Evolutionary conservation across 1,140 invertebrate species (phyloP), one percentile per base, ranked within the genome.

Genomic region (Aphis craccivora): DNA sequence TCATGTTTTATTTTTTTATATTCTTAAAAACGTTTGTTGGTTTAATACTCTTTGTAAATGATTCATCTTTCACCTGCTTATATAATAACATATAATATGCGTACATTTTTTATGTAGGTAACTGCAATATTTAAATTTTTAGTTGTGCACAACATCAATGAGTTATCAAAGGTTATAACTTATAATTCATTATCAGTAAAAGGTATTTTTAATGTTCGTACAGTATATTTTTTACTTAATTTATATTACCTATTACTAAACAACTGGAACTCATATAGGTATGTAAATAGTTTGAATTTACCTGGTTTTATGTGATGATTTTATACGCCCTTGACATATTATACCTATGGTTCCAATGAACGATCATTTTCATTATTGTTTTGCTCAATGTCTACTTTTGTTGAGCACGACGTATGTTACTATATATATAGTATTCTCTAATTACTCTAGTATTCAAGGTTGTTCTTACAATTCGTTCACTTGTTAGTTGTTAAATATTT

Each of bases 381-480:
- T 48, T 48, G 30, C 45, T 88, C 43, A 88, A 88, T 43, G 37
- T 84, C 37, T 84, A 25, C 83, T 84, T 84, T 84, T 83, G 37
- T 84, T 88, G 86, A 35, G 43, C 30, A n/a, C 51, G 14, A 88
- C 37, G 7, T 88, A 88, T 88, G 7, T 53, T 23, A 51, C 14
- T 51, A 53, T n/a, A 11, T 67, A 14, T 67, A 14, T 18, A 48
- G 25, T 37, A 48, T 45, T 89, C 48, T 37, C 18, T 88, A 88
- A 88, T 89, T 89, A 55, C 48, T 89, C 22, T 55, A 55, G 14
- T 89, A 37, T 89, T 89, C 88, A 89, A 89, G 88, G 88, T 55
- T 89, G 48, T 40, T 23, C 45, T 88, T 89, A 3, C 48, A 55
- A 89, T 55, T 89, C 25, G 51, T 89, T 89, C 9, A 37, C 55